Evolutionary conservation across 2,888 invertebrate genomes (phyloP).

Genomic region (Hermaeophaga mercurialis): DNA sequence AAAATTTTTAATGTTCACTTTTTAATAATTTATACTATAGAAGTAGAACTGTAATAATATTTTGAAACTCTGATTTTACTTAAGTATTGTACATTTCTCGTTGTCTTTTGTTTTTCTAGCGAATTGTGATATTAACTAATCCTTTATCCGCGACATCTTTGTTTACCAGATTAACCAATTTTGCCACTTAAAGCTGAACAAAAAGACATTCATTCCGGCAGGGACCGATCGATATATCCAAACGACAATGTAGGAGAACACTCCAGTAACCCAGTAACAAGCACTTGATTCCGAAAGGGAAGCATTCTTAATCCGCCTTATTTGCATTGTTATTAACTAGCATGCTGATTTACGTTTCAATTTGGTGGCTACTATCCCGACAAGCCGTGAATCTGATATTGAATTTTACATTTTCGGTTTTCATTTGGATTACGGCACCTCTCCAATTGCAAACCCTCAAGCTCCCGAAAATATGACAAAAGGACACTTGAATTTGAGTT

Average conservation of each 20-base stretch:
- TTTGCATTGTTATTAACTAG: conserved; percentile 56
- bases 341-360: conserved; percentile 47
- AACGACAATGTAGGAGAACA: not conserved
- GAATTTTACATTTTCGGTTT: conserved; percentile 26
- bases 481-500: not conserved
- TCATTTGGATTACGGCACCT: not conserved
- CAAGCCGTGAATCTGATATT: conserved; percentile 28
- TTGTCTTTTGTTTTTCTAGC: no score
- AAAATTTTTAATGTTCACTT: no score
- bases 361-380: conserved; percentile 27
- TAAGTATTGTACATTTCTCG: no score
- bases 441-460: not conserved
- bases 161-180: not conserved
- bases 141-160: no score
- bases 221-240: not conserved
- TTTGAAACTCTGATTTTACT: no score
- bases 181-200: not conserved
- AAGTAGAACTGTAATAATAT: no score
- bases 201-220: not conserved
- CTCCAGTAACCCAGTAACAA: not conserved
- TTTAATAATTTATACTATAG: no score
- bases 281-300: conserved; percentile 42
- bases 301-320: conserved; percentile 49
- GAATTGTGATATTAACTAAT: no score
- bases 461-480: not conserved